Base-by-base conservation (phyloP, 2,888 invertebrate species). In the Chironomus riparius region DNA sequence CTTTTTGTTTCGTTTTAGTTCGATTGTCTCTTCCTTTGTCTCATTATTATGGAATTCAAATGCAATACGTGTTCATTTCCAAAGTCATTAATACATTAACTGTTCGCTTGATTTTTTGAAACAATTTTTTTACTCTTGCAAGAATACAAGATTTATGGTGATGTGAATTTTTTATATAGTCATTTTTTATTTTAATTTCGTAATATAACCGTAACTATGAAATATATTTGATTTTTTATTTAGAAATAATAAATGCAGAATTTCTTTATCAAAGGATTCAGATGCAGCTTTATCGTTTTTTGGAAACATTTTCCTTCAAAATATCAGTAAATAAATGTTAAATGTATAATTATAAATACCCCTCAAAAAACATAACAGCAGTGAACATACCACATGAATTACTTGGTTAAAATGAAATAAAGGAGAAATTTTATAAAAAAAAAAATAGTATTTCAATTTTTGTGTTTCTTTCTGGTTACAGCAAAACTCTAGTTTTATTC, bases 61-160 rank as follows among this genome's bases (percentile, higher is more conserved):
- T 62, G 62, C 72, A 72, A 72, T 72, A 72, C 15, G 72, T 72
- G 72, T 72, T 72, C 72, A 72, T 18, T 62, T 65, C 72, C 72
- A 24, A 72, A 72, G 72, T 72, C 72, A 72, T 72, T 72, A 56
- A 22, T 12, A 13, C 18, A 56, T 18, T 56, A 50, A 50, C 50
- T 56, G 7, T 15, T 56, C 18, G n/a, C 56, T 56, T 56, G 3
- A 18, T 18, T 18, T n/a, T 56, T 56, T 56, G n/a, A 50, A 56
- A 38, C 7, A 7, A 10, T 38, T 38, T 38, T 38, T 38, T 38
- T 38, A 38, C 38, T 38, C 38, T 38, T 56, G 15, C 56, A 56
- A 56, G 15, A 3, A 18, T 18, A 56, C n/a, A 56, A 56, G 18
- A 56, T 56, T 56, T 18, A 15, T 56, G 56, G 56, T 56, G 56